These are phyloP conservation scores for Seira musarum DNA, from an alignment of 2,888 invertebrate species.

Conservation along the genomic window DNA sequence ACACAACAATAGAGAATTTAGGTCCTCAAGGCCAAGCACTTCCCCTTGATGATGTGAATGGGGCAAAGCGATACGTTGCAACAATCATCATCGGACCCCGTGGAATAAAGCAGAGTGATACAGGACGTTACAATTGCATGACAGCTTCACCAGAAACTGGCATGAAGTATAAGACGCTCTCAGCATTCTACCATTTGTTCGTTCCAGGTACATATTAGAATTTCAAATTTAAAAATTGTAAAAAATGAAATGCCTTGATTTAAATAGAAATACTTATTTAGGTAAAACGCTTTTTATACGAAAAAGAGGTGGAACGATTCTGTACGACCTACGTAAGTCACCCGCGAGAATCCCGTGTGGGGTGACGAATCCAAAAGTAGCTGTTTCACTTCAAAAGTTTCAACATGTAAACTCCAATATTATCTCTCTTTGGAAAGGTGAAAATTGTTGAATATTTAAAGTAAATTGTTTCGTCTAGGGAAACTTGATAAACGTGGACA, in stretches of 20 bases:
- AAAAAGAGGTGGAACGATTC: conserved; percentile 58
- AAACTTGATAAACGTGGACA: conserved; percentile 58
- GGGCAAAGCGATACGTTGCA: conserved; percentile 63
- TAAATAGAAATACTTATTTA: conserved; percentile 15
- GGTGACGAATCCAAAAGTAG: conserved; percentile 65
- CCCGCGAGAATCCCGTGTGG: conserved; percentile 66
- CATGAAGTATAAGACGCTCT: conserved; percentile 61
- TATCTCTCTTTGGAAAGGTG: background rate
- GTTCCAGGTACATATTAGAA: conserved; percentile 54
- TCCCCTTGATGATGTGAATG: conserved; percentile 57
- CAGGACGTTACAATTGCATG: conserved; percentile 64
- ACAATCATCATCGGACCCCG: conserved; percentile 55
- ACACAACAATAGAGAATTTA: conserved; percentile 61
- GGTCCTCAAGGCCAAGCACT: conserved; percentile 45
- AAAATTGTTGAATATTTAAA: background rate
- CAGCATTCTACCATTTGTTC: conserved; percentile 62
- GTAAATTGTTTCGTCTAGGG: conserved; percentile 51
- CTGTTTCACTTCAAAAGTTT: conserved; percentile 66
- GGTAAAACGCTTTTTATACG: conserved; percentile 63
- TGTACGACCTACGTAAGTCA: conserved; percentile 61
- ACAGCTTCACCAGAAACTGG: conserved; percentile 64
- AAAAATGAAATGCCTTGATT: background rate
- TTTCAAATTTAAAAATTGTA: no score
- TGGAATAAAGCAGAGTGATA: conserved; percentile 55
- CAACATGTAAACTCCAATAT: conserved; percentile 52